phyloP scores from a whole-genome alignment of 1,140 invertebrate species.

The Pseudachorutes palmiensis region DNA sequence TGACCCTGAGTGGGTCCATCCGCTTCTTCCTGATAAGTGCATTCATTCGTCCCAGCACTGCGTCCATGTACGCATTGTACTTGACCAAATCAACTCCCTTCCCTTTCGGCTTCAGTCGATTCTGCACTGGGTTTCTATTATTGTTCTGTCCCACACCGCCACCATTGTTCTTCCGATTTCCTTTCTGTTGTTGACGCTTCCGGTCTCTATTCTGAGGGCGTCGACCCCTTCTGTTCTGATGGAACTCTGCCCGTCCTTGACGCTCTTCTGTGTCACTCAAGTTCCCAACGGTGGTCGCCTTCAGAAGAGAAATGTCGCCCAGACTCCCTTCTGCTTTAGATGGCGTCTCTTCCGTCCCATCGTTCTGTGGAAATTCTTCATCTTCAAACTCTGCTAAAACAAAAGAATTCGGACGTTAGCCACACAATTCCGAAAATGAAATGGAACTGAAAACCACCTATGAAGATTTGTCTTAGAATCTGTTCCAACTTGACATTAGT shows the following conservation, averaged over 20 bases:
- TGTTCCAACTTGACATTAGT: background rate
- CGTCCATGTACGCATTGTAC: constrained; percentile 38
- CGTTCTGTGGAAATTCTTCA: background rate
- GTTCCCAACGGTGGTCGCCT: background rate
- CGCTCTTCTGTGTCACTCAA: background rate
- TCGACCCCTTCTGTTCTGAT: background rate
- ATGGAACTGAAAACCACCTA: background rate
- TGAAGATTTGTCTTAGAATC: background rate
- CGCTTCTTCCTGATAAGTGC: constrained; percentile 28
- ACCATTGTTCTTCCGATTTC: background rate
- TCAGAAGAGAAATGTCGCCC: too few species aligned
- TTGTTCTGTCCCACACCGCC: background rate
- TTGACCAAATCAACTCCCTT: constrained; percentile 18
- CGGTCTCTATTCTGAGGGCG: background rate
- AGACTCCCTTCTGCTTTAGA: background rate
- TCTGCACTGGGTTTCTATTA: background rate
- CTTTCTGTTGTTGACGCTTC: background rate
- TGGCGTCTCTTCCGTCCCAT: background rate
- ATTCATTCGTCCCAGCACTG: constrained; percentile 36
- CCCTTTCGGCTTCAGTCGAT: background rate
- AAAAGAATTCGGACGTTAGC: background rate
- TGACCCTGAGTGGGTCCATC: constrained; percentile 37
- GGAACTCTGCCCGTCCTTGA: background rate
- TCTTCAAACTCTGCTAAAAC: background rate
- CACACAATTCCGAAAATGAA: background rate